phyloP scores from a whole-genome alignment of 2,797 vertebrate genomes.

The Leucoraja ocellata region DNA sequence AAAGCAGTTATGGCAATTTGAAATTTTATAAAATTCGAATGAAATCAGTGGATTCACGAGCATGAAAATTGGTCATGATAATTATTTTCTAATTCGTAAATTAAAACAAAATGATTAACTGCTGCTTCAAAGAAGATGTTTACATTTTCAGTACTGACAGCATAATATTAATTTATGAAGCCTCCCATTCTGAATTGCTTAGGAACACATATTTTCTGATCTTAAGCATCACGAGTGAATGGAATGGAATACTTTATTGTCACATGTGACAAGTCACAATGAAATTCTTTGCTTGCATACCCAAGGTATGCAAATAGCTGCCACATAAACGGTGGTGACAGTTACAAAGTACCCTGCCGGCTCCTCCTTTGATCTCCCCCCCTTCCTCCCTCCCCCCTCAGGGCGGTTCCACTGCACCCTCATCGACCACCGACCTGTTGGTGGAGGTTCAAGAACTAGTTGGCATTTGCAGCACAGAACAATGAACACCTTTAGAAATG shows the following conservation, averaged over 20 bases:
- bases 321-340: no score
- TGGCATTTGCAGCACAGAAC: not conserved
- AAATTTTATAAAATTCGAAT: not conserved
- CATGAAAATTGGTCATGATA: not conserved
- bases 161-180: not conserved
- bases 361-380: no score
- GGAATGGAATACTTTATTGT: no score
- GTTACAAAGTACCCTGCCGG: no score
- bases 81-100: not conserved
- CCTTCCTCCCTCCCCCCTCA: no score
- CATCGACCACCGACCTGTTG: no score
- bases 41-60: not conserved
- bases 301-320: no score
- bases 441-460: not conserved
- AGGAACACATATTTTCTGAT: not conserved
- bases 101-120: not conserved
- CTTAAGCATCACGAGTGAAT: not conserved
- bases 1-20: not conserved
- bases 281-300: no score
- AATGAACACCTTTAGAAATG: not conserved
- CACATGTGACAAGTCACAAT: no score
- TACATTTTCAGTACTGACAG: not conserved
- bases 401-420: no score
- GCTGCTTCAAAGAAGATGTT: not conserved
- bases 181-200: not conserved